Evolutionary conservation across 2,888 invertebrate genomes (phyloP).

Genomic region (Eilema depressum): DNA sequence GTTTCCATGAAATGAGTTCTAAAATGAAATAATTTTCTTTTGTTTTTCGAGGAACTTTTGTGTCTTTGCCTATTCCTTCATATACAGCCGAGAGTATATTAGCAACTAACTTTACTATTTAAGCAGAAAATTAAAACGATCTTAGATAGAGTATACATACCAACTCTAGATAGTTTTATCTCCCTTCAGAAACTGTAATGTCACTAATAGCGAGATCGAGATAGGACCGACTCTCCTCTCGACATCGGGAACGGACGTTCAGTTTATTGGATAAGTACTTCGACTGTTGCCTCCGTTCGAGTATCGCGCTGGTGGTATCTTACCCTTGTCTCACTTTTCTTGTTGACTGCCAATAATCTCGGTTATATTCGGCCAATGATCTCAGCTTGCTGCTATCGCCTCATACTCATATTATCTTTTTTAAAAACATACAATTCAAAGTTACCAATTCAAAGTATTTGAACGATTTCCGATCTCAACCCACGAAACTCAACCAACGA

Average conservation of each 20-base stretch:
- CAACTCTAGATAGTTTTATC: not conserved
- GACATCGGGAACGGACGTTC: not conserved
- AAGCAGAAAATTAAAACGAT: not conserved
- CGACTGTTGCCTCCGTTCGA: constrained; percentile 1
- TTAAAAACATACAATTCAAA: no score
- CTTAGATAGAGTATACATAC: no score
- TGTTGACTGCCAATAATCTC: not conserved
- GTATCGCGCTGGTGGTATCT: not conserved
- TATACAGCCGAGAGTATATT: no score
- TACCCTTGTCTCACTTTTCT: not conserved
- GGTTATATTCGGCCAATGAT: not conserved
- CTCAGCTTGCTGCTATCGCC: no score
- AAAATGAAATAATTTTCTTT: no score
- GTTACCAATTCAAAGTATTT: no score
- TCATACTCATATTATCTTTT: no score
- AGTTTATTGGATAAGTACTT: constrained; percentile 1
- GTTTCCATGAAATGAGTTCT: no score
- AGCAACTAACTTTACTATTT: not conserved
- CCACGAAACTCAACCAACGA: no score
- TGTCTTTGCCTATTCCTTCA: no score
- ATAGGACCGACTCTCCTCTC: not conserved
- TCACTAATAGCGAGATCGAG: not conserved
- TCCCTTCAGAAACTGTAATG: not conserved
- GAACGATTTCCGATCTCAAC: no score
- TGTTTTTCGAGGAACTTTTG: no score